Percentiles rank a stretch among this genome's conserved stretches.
Conservation (phyloP, 2,888 invertebrate genomes). For the Orchestes rusci region DNA sequence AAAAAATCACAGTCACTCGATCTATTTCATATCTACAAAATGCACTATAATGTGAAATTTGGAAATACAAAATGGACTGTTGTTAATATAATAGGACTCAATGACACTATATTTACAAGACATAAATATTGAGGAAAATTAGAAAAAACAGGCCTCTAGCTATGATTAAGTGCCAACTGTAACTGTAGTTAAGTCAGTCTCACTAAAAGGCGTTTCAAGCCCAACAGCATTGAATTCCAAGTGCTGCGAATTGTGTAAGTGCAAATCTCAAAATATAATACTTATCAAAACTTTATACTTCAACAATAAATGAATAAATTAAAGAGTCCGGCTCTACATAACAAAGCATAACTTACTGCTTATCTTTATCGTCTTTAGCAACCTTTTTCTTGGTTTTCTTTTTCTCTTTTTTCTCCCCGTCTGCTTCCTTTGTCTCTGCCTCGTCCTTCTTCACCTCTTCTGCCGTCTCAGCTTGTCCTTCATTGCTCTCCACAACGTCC, state of each 20-base stretch:
- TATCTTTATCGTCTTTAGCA: constrained; percentile 27
- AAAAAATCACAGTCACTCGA: constrained; percentile 17
- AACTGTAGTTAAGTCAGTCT: no score
- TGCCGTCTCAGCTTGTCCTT: background rate
- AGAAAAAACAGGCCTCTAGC: no score
- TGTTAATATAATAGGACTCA: constrained; percentile 9
- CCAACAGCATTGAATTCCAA: no score
- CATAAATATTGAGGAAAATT: no score
- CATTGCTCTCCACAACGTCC: background rate
- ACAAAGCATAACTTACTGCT: constrained; percentile 14
- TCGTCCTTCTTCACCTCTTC: constrained; percentile 10
- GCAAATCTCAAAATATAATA: no score
- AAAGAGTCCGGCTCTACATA: no score
- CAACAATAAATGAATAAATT: no score
- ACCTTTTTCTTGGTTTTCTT: constrained; percentile 24
- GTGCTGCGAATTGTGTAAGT: no score
- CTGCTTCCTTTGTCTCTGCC: constrained; percentile 23
- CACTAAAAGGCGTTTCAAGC: no score
- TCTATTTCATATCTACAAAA: constrained; percentile 15
- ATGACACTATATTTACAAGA: constrained; percentile 16
- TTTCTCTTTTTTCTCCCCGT: constrained; percentile 24
- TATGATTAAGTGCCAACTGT: no score
- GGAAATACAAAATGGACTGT: constrained; percentile 17
- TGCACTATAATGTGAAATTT: constrained; percentile 10
- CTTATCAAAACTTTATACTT: no score